A percentile compares a stretch with the other conserved stretches of the same genome.
Evolutionary conservation across 1,140 invertebrate species (phyloP).

Genomic region (Drosophila auraria): DNA sequence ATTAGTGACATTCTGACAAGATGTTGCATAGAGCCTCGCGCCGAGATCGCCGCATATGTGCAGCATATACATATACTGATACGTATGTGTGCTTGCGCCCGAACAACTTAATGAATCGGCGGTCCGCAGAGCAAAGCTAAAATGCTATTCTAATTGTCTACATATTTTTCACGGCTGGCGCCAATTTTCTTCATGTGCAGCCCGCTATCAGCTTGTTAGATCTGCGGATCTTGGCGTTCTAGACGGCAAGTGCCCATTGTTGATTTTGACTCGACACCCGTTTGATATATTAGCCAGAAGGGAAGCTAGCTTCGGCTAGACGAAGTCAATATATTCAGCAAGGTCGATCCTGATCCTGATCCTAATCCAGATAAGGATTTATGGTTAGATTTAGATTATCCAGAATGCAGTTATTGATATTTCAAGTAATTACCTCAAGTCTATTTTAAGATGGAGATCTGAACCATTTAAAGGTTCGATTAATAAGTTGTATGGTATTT

Average conservation of each 20-base stretch:
- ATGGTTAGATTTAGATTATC: too few species aligned
- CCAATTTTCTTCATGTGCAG: constrained; percentile 53
- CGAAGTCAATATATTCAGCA: not conserved
- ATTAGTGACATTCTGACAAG: constrained; percentile 74
- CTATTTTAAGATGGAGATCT: too few species aligned
- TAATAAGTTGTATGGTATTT: too few species aligned
- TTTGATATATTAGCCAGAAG: not conserved
- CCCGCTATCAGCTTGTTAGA: constrained; percentile 9
- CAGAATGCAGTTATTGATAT: too few species aligned
- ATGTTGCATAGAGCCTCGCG: constrained; percentile 51
- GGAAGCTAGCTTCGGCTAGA: not conserved
- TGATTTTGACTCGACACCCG: constrained; percentile 2
- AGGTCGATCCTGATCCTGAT: not conserved
- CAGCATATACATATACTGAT: constrained; percentile 1
- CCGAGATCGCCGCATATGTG: constrained; percentile 15
- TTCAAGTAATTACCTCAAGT: too few species aligned
- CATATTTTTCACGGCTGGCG: constrained; percentile 69
- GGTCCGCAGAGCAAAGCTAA: constrained; percentile 41
- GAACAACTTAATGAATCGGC: constrained; percentile 41
- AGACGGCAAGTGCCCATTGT: not conserved
- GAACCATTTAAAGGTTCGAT: too few species aligned
- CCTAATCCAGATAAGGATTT: not conserved
- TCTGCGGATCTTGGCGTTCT: not conserved
- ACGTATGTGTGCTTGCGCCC: constrained; percentile 9
- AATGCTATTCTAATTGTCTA: constrained; percentile 64